These are phyloP conservation scores for Barypeithes pellucidus DNA, from an alignment of 2,888 invertebrate genomes.

Conservation along the genomic window DNA sequence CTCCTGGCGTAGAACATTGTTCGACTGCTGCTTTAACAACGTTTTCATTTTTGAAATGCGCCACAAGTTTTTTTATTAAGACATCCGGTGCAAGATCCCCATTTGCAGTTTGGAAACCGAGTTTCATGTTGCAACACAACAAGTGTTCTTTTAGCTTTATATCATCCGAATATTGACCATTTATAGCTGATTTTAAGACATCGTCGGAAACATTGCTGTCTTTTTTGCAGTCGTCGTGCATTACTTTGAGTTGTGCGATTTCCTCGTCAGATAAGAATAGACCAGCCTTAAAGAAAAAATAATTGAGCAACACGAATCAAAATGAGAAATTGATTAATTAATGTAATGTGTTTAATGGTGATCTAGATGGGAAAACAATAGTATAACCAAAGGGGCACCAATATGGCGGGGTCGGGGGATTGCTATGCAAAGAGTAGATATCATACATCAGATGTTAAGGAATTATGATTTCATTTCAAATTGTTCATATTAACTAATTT, in stretches of 20 bases:
- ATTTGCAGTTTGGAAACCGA: slow-evolving; percentile 56
- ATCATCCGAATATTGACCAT: no score
- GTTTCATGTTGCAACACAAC: slow-evolving; percentile 56
- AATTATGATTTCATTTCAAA: no score
- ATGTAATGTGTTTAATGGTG: no score
- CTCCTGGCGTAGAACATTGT: slow-evolving; percentile 57
- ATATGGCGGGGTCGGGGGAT: no score
- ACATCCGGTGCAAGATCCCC: slow-evolving; percentile 56
- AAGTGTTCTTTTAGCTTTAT: slow-evolving; percentile 55
- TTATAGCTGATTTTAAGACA: no score
- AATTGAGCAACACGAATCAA: no score
- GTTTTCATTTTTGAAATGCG: slow-evolving; percentile 46
- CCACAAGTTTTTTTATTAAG: slow-evolving; percentile 50
- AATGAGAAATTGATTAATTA: no score
- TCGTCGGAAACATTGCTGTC: not conserved
- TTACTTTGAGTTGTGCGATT: not conserved
- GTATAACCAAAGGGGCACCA: no score
- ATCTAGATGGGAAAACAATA: no score
- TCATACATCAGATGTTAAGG: no score
- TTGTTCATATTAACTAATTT: no score
- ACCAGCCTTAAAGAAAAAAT: not conserved
- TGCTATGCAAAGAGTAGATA: no score
- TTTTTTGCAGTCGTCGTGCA: not conserved
- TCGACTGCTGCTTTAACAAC: slow-evolving; percentile 55
- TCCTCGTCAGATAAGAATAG: not conserved